phyloP scores from a whole-genome alignment of 1,140 invertebrate species.

The Drosophila tsacasi region DNA sequence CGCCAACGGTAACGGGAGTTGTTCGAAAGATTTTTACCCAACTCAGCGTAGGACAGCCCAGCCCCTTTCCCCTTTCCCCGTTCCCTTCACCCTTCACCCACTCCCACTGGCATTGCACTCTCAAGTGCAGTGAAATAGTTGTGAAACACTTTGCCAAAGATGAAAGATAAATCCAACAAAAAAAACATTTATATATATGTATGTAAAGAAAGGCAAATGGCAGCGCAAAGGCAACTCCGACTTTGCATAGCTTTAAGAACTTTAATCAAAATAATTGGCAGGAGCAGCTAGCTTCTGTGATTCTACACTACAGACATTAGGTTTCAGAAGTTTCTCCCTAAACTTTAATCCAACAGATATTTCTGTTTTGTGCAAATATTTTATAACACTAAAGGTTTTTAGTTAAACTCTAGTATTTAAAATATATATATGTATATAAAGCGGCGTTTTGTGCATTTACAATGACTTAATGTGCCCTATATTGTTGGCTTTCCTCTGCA shows the following conservation, averaged over 20 bases:
- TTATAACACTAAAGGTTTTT: not conserved
- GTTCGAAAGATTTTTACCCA: conserved; percentile 71
- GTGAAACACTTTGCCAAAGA: conserved; percentile 83
- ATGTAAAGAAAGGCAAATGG: conserved; percentile 20
- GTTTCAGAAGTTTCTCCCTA: not conserved
- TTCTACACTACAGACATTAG: not conserved
- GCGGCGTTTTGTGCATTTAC: not conserved
- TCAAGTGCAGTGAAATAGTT: conserved; percentile 82
- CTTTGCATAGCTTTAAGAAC: conserved; percentile 60
- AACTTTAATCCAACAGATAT: not conserved
- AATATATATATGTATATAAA: not conserved
- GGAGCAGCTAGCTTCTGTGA: not conserved
- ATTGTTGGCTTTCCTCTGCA: not conserved
- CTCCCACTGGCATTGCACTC: conserved; percentile 43
- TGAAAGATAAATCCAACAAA: conserved; percentile 77
- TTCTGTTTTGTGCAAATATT: not conserved
- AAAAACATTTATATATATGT: not conserved
- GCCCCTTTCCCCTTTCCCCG: not conserved
- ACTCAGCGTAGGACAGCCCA: conserved; percentile 31
- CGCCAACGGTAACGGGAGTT: conserved; percentile 50
- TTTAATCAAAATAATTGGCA: conserved; percentile 22
- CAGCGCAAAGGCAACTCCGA: conserved; percentile 40
- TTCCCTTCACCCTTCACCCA: not conserved
- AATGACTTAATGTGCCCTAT: not conserved
- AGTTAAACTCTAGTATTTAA: not conserved